A percentile compares a stretch with the other conserved stretches of the same genome.
These are phyloP conservation scores for Lamprotornis superbus DNA, from an alignment of 2,113 vertebrate species.

Conservation along the genomic window DNA sequence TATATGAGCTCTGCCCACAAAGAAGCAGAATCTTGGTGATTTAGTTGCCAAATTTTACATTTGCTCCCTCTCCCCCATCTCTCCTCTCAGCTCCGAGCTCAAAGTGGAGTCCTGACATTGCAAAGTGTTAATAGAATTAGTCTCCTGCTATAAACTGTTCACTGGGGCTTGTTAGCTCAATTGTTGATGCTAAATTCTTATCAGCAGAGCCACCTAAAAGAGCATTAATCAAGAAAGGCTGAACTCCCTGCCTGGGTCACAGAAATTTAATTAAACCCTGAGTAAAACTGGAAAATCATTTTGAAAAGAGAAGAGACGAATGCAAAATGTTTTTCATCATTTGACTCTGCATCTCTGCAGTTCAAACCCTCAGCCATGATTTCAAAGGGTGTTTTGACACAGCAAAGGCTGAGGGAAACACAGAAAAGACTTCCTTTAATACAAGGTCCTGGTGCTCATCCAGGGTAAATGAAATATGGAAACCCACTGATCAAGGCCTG, in stretches of 20 bases:
- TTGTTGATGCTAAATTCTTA: conserved; percentile 62
- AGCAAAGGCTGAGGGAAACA: not conserved
- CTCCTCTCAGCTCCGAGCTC: not conserved
- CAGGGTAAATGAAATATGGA: not conserved
- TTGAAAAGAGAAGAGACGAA: conserved; percentile 40
- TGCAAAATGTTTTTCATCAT: conserved; percentile 34
- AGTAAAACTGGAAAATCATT: conserved; percentile 52
- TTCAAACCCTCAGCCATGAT: not conserved
- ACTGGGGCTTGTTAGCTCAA: conserved; percentile 51
- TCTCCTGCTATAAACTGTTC: conserved; percentile 40
- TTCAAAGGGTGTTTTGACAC: conserved; percentile 22
- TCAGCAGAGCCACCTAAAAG: conserved; percentile 65
- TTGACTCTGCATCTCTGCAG: not conserved
- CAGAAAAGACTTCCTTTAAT: not conserved
- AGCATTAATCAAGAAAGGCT: conserved; percentile 56
- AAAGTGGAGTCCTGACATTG: conserved; percentile 44
- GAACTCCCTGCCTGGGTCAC: conserved; percentile 35
- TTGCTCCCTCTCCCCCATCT: not conserved
- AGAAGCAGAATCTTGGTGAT: conserved; percentile 20
- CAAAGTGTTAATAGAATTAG: conserved; percentile 59
- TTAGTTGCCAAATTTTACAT: conserved; percentile 33
- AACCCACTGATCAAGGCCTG: not conserved
- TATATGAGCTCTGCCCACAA: conserved; percentile 1
- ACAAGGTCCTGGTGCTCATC: not conserved
- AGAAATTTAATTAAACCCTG: conserved; percentile 60